A percentile compares a stretch with the other conserved stretches of the same genome.
These are phyloP conservation scores for Cheirogaleus medius DNA, from an alignment of 2,113 vertebrate genomes.

Conservation along the genomic window DNA sequence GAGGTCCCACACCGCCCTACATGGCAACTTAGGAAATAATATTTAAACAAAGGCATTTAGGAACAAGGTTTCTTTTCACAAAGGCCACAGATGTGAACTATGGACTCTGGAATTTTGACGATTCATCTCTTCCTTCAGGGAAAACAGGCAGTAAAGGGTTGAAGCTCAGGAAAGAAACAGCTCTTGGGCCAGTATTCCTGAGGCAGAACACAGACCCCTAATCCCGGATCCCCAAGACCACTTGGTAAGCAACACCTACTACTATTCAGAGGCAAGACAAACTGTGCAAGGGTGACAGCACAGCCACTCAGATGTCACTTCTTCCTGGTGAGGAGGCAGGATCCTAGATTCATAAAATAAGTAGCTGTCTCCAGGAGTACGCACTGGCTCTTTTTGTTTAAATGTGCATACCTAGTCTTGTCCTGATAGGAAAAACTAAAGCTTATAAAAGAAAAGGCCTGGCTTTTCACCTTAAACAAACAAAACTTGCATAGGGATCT, in stretches of 20 bases:
- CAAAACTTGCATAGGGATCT: background rate
- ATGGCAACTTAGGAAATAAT: background rate
- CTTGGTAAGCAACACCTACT: background rate
- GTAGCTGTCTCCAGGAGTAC: background rate
- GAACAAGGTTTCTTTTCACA: slow-evolving; percentile 15
- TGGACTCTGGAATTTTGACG: slow-evolving; percentile 18
- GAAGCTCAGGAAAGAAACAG: background rate
- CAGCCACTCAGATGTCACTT: background rate
- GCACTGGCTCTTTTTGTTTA: slow-evolving; percentile 9
- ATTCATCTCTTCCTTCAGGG: slow-evolving; percentile 11
- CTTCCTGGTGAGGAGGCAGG: background rate
- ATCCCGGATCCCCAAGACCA: background rate
- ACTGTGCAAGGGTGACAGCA: background rate
- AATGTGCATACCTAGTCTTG: background rate
- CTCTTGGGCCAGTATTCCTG: background rate
- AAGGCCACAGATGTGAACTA: slow-evolving; percentile 6
- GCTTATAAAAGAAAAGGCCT: slow-evolving; percentile 48
- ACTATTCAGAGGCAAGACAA: background rate
- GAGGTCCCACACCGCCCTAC: background rate
- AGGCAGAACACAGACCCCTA: background rate
- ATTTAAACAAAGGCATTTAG: slow-evolving; percentile 43
- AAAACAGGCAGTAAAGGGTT: background rate
- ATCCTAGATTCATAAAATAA: background rate
- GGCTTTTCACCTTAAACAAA: slow-evolving; percentile 58
- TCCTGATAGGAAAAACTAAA: slow-evolving; percentile 36